Evolutionary conservation across 2,113 vertebrate genomes (phyloP).

Genomic region (Piliocolobus tephrosceles): DNA sequence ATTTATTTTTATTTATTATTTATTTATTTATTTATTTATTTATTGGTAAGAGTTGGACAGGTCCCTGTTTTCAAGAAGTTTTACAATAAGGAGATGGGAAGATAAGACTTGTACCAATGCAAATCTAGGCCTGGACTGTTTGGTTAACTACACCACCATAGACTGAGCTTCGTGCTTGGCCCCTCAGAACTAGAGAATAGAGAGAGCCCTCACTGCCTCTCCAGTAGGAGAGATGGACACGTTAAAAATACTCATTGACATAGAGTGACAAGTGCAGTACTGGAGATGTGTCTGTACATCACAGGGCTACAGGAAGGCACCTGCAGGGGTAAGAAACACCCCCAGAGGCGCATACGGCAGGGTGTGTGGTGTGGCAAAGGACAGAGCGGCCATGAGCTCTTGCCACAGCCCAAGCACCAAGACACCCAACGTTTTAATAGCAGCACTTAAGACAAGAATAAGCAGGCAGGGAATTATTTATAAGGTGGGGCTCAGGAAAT

Average conservation of each 20-base stretch:
- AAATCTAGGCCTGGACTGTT: not conserved
- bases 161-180: not conserved
- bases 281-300: not conserved
- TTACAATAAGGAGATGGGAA: not conserved
- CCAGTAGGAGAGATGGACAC: not conserved
- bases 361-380: fast-evolving
- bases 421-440: fast-evolving
- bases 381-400: fast-evolving
- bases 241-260: not conserved
- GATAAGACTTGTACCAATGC: not conserved
- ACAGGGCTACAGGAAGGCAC: not conserved
- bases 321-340: too few species aligned
- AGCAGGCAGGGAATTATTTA: not conserved
- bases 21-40: not conserved
- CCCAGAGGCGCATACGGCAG: not conserved
- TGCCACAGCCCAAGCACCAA: not conserved
- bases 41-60: not conserved
- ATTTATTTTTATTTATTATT: not conserved
- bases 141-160: not conserved
- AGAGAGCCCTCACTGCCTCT: not conserved
- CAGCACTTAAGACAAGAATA: not conserved
- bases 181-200: not conserved
- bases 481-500: not conserved
- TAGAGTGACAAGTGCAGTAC: not conserved
- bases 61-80: not conserved